Conservation (phyloP, 2,113 vertebrate species). For the Pandion haliaetus region DNA sequence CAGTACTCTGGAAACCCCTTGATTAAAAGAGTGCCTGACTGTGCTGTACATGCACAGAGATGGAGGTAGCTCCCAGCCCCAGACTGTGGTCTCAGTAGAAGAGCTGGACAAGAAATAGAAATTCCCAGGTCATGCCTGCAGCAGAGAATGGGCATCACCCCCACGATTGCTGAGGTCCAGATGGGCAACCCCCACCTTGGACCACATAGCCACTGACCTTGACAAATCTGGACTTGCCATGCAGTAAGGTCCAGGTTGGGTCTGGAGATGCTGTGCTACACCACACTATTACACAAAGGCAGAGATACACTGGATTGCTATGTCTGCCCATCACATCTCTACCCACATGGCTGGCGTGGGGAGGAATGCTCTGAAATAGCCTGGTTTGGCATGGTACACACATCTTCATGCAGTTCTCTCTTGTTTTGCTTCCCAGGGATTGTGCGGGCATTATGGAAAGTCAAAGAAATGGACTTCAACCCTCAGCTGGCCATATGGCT, state of each 20-base stretch:
- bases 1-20: background rate
- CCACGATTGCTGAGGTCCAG: background rate
- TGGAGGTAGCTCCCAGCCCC: background rate
- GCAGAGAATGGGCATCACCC: background rate
- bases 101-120: background rate
- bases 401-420: background rate
- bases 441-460: background rate
- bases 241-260: background rate
- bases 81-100: accelerated
- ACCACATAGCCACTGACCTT: accelerated
- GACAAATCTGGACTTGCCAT: background rate
- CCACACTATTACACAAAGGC: no score
- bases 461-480: background rate
- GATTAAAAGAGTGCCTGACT: background rate
- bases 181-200: background rate
- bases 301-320: background rate
- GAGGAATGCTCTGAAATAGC: background rate
- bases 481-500: accelerated
- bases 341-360: accelerated
- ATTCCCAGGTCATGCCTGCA: accelerated
- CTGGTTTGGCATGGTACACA: no score
- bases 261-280: background rate
- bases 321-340: accelerated
- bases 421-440: background rate
- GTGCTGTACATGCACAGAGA: background rate